Percentiles rank a stretch among this genome's conserved stretches.
Evolutionary conservation across 1,140 invertebrate species (phyloP).

Genomic region (Rhynchophorus ferrugineus): DNA sequence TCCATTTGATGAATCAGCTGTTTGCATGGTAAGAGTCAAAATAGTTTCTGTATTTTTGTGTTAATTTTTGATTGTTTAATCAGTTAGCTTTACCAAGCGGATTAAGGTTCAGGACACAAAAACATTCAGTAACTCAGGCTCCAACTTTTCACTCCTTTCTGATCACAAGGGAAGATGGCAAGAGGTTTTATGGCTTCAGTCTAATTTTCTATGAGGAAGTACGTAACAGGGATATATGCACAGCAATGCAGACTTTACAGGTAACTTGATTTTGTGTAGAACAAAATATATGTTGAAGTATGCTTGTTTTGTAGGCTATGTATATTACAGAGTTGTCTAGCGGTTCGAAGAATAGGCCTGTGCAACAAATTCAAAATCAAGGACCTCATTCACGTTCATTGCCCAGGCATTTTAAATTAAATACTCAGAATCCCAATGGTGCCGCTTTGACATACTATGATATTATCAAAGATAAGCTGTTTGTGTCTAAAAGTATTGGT

Average conservation of each 20-base stretch:
- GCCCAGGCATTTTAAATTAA: constrained; percentile 80
- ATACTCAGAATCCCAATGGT: constrained; percentile 63
- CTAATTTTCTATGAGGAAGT: constrained; percentile 95
- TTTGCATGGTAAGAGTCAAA: constrained; percentile 73
- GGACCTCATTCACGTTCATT: constrained; percentile 65
- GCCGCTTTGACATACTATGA: constrained; percentile 83
- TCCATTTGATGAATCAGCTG: constrained; percentile 89
- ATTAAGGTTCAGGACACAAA: constrained; percentile 88
- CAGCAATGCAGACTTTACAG: constrained; percentile 90
- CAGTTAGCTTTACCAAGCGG: constrained; percentile 91
- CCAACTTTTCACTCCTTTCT: constrained; percentile 95
- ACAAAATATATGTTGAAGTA: too few relatives aligned
- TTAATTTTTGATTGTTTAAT: constrained; percentile 35
- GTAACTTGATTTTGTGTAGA: constrained; percentile 38
- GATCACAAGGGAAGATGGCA: constrained; percentile 93
- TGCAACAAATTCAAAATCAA: constrained; percentile 43
- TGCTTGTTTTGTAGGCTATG: constrained; percentile 76
- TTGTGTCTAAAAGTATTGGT: constrained; percentile 91
- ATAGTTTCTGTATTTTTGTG: neutral
- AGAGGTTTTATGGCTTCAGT: constrained; percentile 86
- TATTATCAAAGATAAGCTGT: constrained; percentile 84
- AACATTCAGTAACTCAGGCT: constrained; percentile 67
- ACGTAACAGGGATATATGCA: constrained; percentile 81
- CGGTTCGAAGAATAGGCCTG: constrained; percentile 56
- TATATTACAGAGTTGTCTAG: constrained; percentile 83